Evolutionary conservation across 2,888 invertebrate species (phyloP).

Genomic region (Caenorhabditis uteleia): DNA sequence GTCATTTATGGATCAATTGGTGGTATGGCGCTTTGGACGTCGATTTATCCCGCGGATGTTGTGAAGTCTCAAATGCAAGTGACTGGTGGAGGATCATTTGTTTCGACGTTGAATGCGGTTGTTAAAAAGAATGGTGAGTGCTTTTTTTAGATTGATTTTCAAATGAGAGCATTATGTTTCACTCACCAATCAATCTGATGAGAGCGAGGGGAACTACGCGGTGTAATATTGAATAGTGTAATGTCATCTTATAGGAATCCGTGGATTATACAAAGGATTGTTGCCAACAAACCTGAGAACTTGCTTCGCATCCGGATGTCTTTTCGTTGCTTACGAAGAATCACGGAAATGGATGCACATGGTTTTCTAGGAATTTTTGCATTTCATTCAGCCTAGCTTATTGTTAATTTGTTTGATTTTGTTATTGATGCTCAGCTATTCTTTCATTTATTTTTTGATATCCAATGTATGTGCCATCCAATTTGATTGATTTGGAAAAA

Average conservation of each 20-base stretch:
- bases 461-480: too few relatives aligned
- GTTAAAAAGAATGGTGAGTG: constrained; percentile 56
- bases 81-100: constrained; percentile 53
- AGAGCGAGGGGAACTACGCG: too few relatives aligned
- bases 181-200: too few relatives aligned
- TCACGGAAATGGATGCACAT: constrained; percentile 75
- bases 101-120: constrained; percentile 46
- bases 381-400: too few relatives aligned
- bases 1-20: constrained; percentile 75
- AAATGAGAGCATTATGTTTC: too few relatives aligned
- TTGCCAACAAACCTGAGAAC: constrained; percentile 91
- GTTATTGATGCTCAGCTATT: too few relatives aligned
- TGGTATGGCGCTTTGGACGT: constrained; percentile 87
- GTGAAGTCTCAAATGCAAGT: constrained; percentile 92
- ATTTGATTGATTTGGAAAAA: too few relatives aligned
- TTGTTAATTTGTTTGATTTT: too few relatives aligned
- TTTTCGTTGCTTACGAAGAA: constrained; percentile 94
- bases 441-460: too few relatives aligned
- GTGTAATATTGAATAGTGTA: too few relatives aligned
- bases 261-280: constrained; percentile 91
- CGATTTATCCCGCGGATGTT: constrained; percentile 84
- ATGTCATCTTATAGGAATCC: constrained; percentile 75
- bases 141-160: background rate
- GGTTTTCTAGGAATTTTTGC: constrained; percentile 45
- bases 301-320: constrained; percentile 90